Base-by-base conservation (phyloP, 2,888 invertebrate species). In the Dione vanillae region DNA sequence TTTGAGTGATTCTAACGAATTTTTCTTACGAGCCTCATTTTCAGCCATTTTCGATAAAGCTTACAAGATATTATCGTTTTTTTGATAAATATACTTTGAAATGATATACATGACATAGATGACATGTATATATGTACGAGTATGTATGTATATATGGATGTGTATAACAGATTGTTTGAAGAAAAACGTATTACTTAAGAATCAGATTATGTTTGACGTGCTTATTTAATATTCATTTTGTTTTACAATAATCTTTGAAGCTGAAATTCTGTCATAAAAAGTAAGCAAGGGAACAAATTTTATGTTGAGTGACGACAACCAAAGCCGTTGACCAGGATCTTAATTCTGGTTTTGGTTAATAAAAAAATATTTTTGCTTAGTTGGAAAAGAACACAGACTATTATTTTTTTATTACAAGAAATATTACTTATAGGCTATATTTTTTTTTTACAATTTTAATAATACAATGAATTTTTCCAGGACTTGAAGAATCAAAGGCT, bases 401-500 rank as follows among this genome's bases (percentile, higher is more conserved):
- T 27, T 27, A 27, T 27, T 27, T 27, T 27, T 27, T 5, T 27
- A n/a, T 5, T 27, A 27, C 2, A 27, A 27, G 27, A 27, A 27
- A 27, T 27, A 27, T 5, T 27, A 27, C 27, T 27, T 27, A 27
- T 27, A 27, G 27, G 27, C 27, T 27, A 27, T 27, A 2, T 3
- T 27, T 27, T 5, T 11, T 49, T 12, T 47, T 5, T 16, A 19
- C 19, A 19, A 19, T 51, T 9, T 14, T 62, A 58, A 35, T 59
- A 2, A 37, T 10, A 43, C 14, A 52, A 9, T 5, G 20, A 51
- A 76, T 82, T 82, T 75, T 89, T 88, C 2, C 88, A 92, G 92
- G 92, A 92, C 67, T 80, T 92, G 70, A 90, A 90, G 78, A 88
- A 87, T 71, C 87, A 86, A 73, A 83, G 91, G 20, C 71, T 84